Evolutionary conservation across 2,888 invertebrate genomes (phyloP), one percentile per base, ranked within the genome.

Genomic region (Celastrina argiolus): DNA sequence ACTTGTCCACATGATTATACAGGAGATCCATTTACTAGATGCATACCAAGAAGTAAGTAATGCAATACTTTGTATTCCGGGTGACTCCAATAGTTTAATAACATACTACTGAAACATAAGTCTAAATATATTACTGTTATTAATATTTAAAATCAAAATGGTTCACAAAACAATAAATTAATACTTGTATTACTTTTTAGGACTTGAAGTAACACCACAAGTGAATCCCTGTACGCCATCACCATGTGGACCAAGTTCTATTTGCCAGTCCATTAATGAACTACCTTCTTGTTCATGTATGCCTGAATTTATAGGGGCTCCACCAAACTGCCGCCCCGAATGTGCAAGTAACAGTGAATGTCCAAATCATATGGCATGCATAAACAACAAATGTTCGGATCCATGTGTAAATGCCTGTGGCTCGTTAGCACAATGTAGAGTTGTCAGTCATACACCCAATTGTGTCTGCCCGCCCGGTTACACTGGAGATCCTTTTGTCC

Each of bases 11-110:
- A 89, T 42, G 92, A 93, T 64, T 94, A 92, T 72, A 93, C 93
- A 2, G 96, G 96, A 64, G 95, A 96, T 92, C 96, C 96, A 26
- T 95, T 96, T 76, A 85, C 92, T 14, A 92, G 94, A 83, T 96
- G 96, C 75, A 87, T 91, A 66, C 88, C 89, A 67, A 93, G 91
- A 83, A 93, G 95, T 94, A 89, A 92, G 93, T 82, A 64, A 28
- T 28, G 64, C 31, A 64, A 63, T 14, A 51, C 42, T 18, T 64
- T 12, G n/a, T n/a, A n/a, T n/a, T n/a, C n/a, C n/a, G n/a, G 51
- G 12, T 18, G 14, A 26, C 12, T 51, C 2, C 10, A 45, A 10
- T 45, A 7, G 42, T 16, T 16, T 18, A n/a, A 36, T 59, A 8
- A 34, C 31, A 59, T 18, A 22, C 56, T 61, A 63, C n/a, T n/a